Evolutionary conservation across 2,888 invertebrate species (phyloP).

Genomic region (Euplagia quadripunctaria): DNA sequence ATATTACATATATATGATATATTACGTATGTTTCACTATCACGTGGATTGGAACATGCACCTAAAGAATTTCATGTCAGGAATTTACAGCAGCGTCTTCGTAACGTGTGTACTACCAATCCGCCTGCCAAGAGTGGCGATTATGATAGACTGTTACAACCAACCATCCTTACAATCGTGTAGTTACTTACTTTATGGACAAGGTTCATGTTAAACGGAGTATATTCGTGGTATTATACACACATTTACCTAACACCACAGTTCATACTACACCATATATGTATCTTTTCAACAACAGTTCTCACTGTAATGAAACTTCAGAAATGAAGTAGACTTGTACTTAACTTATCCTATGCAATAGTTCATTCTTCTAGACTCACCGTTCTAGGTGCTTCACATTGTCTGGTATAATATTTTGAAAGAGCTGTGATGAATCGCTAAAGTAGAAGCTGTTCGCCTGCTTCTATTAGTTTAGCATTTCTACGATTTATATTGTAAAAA

Average conservation of each 20-base stretch:
- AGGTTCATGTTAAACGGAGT: slow-evolving; percentile 9
- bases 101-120: slow-evolving; percentile 19
- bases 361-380: not conserved
- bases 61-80: slow-evolving; percentile 13
- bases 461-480: too few species aligned
- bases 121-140: slow-evolving; percentile 19
- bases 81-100: slow-evolving; percentile 21
- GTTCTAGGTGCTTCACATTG: not conserved
- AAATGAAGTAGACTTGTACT: too few species aligned
- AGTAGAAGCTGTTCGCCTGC: too few species aligned
- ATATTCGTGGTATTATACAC: not conserved
- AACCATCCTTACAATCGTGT: slow-evolving; percentile 22
- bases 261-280: too few species aligned
- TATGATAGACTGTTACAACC: slow-evolving; percentile 26
- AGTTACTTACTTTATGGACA: slow-evolving; percentile 18
- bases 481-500: too few species aligned
- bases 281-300: too few species aligned
- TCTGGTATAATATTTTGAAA: not conserved
- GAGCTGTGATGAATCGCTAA: too few species aligned
- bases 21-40: not conserved
- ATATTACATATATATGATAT: slow-evolving; percentile 1
- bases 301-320: too few species aligned
- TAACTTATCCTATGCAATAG: not conserved
- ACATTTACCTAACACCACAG: too few species aligned
- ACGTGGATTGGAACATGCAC: slow-evolving; percentile 3